Evolutionary conservation across 2,797 vertebrate species (phyloP).

Genomic region (Chiroxiphia lanceolata): DNA sequence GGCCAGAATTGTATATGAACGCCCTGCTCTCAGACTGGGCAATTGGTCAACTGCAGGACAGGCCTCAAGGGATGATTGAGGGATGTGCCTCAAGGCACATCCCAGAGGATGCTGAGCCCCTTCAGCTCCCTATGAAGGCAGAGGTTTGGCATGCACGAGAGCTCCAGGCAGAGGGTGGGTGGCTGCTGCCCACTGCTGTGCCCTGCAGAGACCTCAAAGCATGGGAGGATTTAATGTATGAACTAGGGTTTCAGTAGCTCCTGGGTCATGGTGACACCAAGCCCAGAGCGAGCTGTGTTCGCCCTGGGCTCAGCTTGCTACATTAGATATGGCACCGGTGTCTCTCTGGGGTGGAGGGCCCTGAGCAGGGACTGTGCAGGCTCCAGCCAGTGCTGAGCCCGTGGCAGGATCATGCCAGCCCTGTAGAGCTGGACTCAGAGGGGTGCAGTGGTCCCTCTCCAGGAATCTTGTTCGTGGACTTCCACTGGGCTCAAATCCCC

Average conservation of each 20-base stretch:
- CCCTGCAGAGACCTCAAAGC: neutral
- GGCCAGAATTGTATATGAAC: neutral
- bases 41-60: neutral
- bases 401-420: rapidly evolving
- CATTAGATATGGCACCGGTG: neutral
- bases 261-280: neutral
- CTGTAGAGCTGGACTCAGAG: neutral
- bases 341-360: neutral
- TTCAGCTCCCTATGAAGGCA: neutral
- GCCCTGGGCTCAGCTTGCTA: neutral
- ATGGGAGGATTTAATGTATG: neutral
- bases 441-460: neutral
- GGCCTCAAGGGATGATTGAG: neutral
- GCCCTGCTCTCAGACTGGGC: neutral
- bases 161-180: neutral
- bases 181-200: rapidly evolving
- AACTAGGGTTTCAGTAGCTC: neutral
- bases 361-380: neutral
- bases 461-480: neutral
- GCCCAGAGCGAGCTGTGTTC: neutral
- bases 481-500: neutral
- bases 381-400: neutral
- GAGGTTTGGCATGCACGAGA: neutral
- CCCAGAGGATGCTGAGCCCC: neutral
- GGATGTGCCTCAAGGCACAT: neutral